Base-by-base conservation (phyloP, 2,113 vertebrate genomes). In the Collichthys lucidus region DNA sequence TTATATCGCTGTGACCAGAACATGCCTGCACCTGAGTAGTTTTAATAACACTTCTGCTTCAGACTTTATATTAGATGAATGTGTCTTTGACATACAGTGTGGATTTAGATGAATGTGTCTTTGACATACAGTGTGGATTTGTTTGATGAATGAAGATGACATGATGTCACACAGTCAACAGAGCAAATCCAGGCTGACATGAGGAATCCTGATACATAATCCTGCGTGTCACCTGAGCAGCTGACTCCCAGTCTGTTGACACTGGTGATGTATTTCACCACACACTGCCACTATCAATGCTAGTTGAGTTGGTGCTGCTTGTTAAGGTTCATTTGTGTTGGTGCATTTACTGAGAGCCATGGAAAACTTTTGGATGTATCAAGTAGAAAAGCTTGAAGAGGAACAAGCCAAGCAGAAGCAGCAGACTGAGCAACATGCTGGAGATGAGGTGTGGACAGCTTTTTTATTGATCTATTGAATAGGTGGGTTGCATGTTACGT, bases 281-380 rank as follows among this genome's bases (percentile, higher is more conserved):
- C 20, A 8, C 50, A 5, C 69, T 5, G 15, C 16, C 49, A 10
- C 14, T 73, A 60, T 52, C 1, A 19, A 0, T 1, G 16, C 42
- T 22, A 14, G 10, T 63, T 77, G 44, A 35, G 47, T 47, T 14
- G 14, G 8, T 40, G 11, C 31, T 35, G 46, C 17, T 63, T 20
- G 66, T 53, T 60, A 59, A 57, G 20, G 17, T 55, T 73, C 31
- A n/a, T 49, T 50, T 24, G 2, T 14, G 7, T 42, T 56, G 4
- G 57, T 26, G 24, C 16, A 2, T 56, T 76, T 22, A 56, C 10
- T 49, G 1, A 67, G 20, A 79, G 44, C 31, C 47, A 99, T 99
- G 98, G 98, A 99, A 89, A 99, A 99, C 91, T 98, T 97, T 84
- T 99, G 97, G 97, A 96, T 96, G 80, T 97, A 96, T 91, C 97